Evolutionary conservation across 2,888 invertebrate species (phyloP).

Genomic region (Acheta domesticus): DNA sequence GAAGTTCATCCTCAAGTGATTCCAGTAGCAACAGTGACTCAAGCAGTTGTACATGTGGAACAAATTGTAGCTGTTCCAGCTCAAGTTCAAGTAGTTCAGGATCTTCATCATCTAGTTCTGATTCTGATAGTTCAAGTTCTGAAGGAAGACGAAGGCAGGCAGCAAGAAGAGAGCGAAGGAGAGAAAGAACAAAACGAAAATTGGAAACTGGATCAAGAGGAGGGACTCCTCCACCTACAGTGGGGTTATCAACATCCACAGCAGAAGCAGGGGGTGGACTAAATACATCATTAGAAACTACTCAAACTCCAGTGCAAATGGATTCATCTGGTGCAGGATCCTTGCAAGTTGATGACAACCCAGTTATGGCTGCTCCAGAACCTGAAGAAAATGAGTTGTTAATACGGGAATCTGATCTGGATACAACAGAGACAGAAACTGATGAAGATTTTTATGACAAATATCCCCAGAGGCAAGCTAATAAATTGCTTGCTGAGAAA

Average conservation of each 20-base stretch:
- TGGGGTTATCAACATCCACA: conserved; percentile 43
- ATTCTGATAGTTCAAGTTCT: conserved; percentile 61
- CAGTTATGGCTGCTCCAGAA: conserved; percentile 41
- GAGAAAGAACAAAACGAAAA: conserved; percentile 41
- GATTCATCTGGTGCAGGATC: conserved; percentile 48
- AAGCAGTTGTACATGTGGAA: conserved; percentile 74
- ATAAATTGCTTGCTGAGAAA: conserved; percentile 70
- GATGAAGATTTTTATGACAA: conserved; percentile 87
- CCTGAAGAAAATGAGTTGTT: conserved; percentile 56
- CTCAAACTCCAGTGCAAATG: conserved; percentile 32
- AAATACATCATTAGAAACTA: background rate
- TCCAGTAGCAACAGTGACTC: conserved; percentile 74
- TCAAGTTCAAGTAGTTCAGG: conserved; percentile 61
- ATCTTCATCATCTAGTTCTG: conserved; percentile 56
- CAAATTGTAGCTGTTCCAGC: conserved; percentile 78
- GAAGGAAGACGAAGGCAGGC: conserved; percentile 53
- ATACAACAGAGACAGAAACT: conserved; percentile 79
- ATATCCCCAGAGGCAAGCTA: conserved; percentile 71
- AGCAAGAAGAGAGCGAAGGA: conserved; percentile 47
- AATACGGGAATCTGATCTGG: conserved; percentile 77
- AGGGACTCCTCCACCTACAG: conserved; percentile 36
- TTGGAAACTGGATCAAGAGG: conserved; percentile 49
- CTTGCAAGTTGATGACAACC: conserved; percentile 48
- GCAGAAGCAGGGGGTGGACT: conserved; percentile 29
- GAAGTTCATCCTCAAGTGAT: conserved; percentile 66